Evolutionary conservation across 2,888 invertebrate genomes (phyloP), one percentile per base, ranked within the genome.

Genomic region (Eugnorisma glareosa): DNA sequence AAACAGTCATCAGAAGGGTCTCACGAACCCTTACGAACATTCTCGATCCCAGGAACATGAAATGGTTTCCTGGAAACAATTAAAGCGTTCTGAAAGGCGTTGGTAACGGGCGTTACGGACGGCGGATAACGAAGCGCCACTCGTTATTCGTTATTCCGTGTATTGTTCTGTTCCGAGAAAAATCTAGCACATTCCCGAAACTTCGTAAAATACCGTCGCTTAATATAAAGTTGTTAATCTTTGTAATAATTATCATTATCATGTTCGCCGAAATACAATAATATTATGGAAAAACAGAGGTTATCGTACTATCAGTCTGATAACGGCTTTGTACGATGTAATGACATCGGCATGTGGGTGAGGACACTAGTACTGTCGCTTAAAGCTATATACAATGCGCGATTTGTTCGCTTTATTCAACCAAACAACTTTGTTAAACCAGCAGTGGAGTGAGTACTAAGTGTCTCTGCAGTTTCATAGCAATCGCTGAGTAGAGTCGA

Each of bases 281-380:
- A 77, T 83, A 77, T 86, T 82, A 83, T 81, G 82, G 75, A 84
- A 88, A 86, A 84, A 82, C 83, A 79, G 76, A 80, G 82, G 77
- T 82, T 86, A 86, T 85, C 81, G 13, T 40, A 31, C 37, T 85
- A 83, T 82, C 83, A 61, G 40, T 37, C 15, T 81, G 88, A 88
- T 87, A 88, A 83, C 74, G 35, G 37, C 73, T 18, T 24, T 21
- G 51, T 69, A 75, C 67, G 7, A 68, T 37, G 71, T 37, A 8
- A 11, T 72, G 24, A 71, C 59, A 31, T 61, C 37, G 10, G 21
- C 40, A n/a, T n/a, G n/a, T n/a, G 18, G 21, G 18, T 43, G 35
- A 5, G 40, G 10, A 37, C 24, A n/a, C n/a, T 35, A 13, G 11
- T 63, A 43, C 21, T 64, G 21, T 70, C 66, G 31, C 43, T 13